Evolutionary conservation across 2,113 vertebrate genomes (phyloP).

Genomic region (Stomatorhinus ivindoensis): DNA sequence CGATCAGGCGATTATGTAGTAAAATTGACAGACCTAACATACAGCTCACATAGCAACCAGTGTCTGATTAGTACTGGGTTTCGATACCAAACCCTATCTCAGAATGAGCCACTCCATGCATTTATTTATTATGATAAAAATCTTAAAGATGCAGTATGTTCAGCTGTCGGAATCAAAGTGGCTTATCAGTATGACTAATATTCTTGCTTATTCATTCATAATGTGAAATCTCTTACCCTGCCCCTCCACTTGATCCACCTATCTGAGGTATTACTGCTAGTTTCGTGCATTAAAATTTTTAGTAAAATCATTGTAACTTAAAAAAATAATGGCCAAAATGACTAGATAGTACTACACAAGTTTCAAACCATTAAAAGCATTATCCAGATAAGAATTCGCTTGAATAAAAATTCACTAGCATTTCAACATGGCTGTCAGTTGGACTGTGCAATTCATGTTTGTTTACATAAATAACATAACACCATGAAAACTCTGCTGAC

Average conservation of each 20-base stretch:
- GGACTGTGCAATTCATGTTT: neutral
- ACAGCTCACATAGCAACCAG: neutral
- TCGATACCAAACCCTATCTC: neutral
- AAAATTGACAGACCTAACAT: neutral
- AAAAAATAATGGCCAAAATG: too few species aligned
- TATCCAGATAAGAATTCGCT: neutral
- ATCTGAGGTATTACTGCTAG: neutral
- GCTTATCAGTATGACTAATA: neutral
- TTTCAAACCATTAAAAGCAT: neutral
- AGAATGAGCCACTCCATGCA: neutral
- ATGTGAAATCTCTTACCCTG: neutral
- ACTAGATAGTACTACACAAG: neutral
- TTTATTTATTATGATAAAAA: neutral
- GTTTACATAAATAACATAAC: neutral
- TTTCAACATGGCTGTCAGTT: neutral
- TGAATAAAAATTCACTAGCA: neutral
- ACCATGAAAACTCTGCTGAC: neutral
- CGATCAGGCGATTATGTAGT: neutral
- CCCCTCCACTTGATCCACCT: neutral
- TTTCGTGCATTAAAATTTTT: too few species aligned
- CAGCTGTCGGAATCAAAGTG: neutral
- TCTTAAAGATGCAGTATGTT: too few species aligned
- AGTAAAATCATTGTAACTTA: too few species aligned
- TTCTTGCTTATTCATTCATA: neutral
- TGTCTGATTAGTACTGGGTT: neutral